These are phyloP conservation scores for Chaetogeoica ovagalla DNA, from an alignment of 2,888 invertebrate species.

Conservation along the genomic window DNA sequence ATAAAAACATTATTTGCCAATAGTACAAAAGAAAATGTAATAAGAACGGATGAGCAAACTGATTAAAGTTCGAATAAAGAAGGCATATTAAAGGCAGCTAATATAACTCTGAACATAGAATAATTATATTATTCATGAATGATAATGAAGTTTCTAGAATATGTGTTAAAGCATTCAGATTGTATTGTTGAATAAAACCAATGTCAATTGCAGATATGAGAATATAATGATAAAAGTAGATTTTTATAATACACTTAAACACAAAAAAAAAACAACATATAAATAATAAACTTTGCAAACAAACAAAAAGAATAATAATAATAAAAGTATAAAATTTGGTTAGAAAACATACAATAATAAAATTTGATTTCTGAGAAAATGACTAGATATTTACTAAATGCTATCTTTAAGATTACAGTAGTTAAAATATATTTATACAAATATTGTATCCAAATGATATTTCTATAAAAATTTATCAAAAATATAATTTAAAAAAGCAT, in stretches of 20 bases:
- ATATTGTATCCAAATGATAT: constrained; percentile 1
- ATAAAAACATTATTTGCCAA: no score
- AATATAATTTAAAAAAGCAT: background rate
- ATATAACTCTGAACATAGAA: no score
- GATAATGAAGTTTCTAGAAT: no score
- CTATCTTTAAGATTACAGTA: constrained; percentile 6
- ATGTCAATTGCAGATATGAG: constrained; percentile 10
- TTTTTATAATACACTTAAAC: background rate
- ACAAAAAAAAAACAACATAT: constrained; percentile 3
- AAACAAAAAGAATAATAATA: background rate
- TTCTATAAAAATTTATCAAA: background rate
- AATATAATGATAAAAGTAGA: background rate
- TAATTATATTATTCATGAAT: no score
- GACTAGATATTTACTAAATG: constrained; percentile 42
- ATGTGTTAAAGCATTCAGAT: background rate
- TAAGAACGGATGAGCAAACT: no score
- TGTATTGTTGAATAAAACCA: background rate
- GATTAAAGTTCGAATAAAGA: no score
- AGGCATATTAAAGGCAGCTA: no score
- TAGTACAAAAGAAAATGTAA: no score
- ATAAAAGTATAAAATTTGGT: constrained; percentile 25
- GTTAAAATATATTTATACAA: background rate
- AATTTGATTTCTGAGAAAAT: constrained; percentile 22
- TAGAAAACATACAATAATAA: constrained; percentile 13
- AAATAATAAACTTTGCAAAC: constrained; percentile 9